Conservation (phyloP, 2,888 invertebrate genomes). For the Xestia c-nigrum region DNA sequence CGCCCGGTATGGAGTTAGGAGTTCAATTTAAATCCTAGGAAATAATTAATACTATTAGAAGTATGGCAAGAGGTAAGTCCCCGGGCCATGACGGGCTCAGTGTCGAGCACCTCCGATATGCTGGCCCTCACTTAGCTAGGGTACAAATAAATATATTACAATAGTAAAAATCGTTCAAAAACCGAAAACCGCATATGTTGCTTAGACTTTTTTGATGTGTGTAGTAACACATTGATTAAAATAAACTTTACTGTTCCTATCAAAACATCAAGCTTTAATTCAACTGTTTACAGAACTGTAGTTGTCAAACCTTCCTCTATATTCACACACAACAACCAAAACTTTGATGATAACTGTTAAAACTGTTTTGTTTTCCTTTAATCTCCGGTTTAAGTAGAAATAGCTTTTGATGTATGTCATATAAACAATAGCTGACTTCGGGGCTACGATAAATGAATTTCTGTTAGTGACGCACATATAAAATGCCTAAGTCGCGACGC, state of each 20-base stretch:
- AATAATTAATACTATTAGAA: no score
- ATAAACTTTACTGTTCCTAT: not conserved
- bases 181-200: no score
- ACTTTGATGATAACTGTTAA: conserved; percentile 22
- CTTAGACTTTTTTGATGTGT: no score
- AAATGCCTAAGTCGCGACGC: not conserved
- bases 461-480: not conserved
- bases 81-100: no score
- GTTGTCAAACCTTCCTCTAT: conserved; percentile 34
- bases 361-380: conserved; percentile 45
- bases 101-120: no score
- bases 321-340: conserved; percentile 19
- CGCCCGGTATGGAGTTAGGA: no score
- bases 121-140: no score
- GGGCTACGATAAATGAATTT: conserved; percentile 34
- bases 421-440: conserved; percentile 36
- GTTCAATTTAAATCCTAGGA: no score
- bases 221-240: not conserved
- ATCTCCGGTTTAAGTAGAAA: conserved; percentile 22
- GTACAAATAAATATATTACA: no score
- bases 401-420: conserved; percentile 50
- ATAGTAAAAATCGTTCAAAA: no score
- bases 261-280: not conserved
- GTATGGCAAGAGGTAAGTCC: no score
- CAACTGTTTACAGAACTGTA: not conserved